Conservation (phyloP, 64 coral and sea anemone species). For the Trachythela sp. region DNA sequence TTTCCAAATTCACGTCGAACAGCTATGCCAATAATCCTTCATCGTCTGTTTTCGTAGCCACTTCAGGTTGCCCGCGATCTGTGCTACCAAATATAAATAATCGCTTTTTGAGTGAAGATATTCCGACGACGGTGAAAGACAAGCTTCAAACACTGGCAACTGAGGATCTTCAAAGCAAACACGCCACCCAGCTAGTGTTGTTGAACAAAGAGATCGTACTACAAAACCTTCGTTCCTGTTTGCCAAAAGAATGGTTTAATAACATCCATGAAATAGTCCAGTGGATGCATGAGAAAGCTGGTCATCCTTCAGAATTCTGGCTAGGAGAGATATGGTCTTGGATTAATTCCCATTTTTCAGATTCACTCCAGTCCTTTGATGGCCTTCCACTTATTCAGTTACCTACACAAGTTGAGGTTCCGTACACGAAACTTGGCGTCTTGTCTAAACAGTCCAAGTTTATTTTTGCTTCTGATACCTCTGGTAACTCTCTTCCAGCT, state of each 20-base stretch:
- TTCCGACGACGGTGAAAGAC: not conserved
- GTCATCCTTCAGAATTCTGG: not conserved
- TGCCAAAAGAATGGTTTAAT: not conserved
- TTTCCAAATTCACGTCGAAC: not conserved
- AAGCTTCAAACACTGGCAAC: not conserved
- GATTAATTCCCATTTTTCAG: not conserved
- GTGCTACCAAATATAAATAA: not conserved
- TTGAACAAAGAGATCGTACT: not conserved
- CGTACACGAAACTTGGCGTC: not conserved
- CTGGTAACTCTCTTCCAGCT: not conserved
- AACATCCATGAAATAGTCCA: not conserved
- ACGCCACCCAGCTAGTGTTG: not conserved
- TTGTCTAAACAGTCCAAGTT: not conserved
- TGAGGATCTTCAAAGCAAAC: not conserved
- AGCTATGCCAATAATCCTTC: not conserved
- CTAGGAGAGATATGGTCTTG: not conserved
- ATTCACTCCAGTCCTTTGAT: not conserved
- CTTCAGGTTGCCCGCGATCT: not conserved
- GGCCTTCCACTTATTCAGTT: not conserved
- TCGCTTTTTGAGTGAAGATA: not conserved
- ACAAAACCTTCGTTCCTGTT: not conserved
- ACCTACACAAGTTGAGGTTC: not conserved
- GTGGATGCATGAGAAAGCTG: not conserved
- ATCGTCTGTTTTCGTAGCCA: not conserved
- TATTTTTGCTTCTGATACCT: not conserved